phyloP scores from a whole-genome alignment of 2,888 invertebrate genomes.

The Micoletzkya japonica region DNA sequence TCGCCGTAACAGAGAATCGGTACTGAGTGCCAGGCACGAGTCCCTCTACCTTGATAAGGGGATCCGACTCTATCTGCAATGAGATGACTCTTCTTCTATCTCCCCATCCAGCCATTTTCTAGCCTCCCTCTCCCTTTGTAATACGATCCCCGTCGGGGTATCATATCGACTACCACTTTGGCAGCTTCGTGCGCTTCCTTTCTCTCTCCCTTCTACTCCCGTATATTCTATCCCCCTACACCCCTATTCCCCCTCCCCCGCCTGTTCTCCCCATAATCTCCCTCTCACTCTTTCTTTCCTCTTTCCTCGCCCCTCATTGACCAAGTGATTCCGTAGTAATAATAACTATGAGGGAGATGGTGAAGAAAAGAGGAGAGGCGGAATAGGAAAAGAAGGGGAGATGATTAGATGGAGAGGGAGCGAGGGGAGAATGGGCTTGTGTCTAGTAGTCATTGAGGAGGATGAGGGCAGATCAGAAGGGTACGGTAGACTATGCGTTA shows the following conservation, averaged over 20 bases:
- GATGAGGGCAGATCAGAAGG: too few relatives aligned
- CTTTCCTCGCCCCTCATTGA: neutral
- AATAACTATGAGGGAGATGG: neutral
- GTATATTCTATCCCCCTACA: neutral
- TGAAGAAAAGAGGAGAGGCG: too few relatives aligned
- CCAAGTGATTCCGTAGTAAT: neutral
- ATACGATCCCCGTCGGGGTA: too few relatives aligned
- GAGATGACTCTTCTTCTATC: too few relatives aligned
- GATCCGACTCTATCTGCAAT: constrained; percentile 52
- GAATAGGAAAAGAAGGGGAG: too few relatives aligned
- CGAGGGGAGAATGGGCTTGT: too few relatives aligned
- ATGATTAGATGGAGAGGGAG: too few relatives aligned
- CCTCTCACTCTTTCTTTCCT: neutral
- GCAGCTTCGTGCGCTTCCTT: neutral
- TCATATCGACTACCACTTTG: too few relatives aligned
- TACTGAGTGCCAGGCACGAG: constrained; percentile 59
- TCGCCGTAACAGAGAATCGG: constrained; percentile 52
- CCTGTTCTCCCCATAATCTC: neutral
- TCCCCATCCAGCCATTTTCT: too few relatives aligned
- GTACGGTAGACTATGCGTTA: too few relatives aligned
- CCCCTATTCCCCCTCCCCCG: neutral
- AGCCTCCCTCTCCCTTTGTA: neutral
- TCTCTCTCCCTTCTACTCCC: neutral
- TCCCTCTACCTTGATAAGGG: constrained; percentile 51
- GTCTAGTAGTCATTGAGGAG: too few relatives aligned